Percentiles rank a stretch among this genome's conserved stretches.
Conservation (phyloP, 2,888 invertebrate genomes). For the Gryllus longicercus region DNA sequence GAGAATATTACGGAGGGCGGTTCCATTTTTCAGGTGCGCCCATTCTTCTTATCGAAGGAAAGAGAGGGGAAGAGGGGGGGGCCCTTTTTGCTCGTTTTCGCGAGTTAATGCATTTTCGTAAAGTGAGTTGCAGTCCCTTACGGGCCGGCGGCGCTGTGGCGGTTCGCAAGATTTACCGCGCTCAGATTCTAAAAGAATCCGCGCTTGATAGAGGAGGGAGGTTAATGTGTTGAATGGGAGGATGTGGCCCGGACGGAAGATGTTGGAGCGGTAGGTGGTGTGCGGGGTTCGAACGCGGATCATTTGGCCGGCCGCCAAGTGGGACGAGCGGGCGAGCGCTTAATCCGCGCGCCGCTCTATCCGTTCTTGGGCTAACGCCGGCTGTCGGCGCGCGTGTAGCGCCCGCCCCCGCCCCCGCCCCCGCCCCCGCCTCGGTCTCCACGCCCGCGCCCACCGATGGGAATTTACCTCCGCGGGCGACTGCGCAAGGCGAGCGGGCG, state of each 20-base stretch:
- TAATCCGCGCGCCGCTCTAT: background rate
- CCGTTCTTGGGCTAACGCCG: background rate
- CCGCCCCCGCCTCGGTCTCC: no score
- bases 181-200: background rate
- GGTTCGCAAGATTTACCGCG: background rate
- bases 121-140: constrained; percentile 17
- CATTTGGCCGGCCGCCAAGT: background rate
- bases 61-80: background rate
- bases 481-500: background rate
- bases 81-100: background rate
- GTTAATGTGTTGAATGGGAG: constrained; percentile 6
- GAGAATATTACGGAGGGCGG: background rate
- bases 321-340: background rate
- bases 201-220: background rate
- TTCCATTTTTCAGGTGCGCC: constrained; percentile 11
- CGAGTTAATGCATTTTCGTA: constrained; percentile 1
- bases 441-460: background rate
- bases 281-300: background rate
- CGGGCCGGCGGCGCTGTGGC: background rate
- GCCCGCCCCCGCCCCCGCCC: background rate
- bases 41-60: background rate
- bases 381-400: background rate
- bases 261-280: background rate
- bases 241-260: background rate
- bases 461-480: background rate